Base-by-base conservation (phyloP, 64 coral and sea anemone species). In the Pocillopora verrucosa region DNA sequence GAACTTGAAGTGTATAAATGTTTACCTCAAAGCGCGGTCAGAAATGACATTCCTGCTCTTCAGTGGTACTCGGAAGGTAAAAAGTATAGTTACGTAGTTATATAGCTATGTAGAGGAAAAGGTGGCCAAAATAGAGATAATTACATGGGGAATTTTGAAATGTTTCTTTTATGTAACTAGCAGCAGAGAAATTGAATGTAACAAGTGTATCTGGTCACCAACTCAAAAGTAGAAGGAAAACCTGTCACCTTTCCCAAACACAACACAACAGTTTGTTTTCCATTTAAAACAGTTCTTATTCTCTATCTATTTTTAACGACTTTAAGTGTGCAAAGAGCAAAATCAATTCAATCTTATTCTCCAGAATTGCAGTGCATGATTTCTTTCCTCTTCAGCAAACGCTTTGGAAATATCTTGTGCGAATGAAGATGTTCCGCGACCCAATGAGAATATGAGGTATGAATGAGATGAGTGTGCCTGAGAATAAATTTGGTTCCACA, bases 381-480 rank as follows among this genome's bases (percentile, higher is more conserved):
- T 51, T 37, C 14, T 5, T 20, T 41, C 56, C 75, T 77, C 20
- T 45, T 6, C 10, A 77, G 75, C 15, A 5, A 1, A 41, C 16
- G 41, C 10, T 45, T 77, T 56, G 2, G 38, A 77, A 16, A 56
- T 77, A 77, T 19, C 17, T 77, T 77, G 17, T 19, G 12, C 37
- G 20, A 16, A 22, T 56, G 75, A 19, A 16, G 37, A 77, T 10
- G 4, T 56, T 16, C 75, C 35, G 16, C 36, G 17, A 6, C 38
- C 75, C 75, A 56, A 41, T 10, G 75, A 77, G 38, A 20, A 45
- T 77, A 77, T 56, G 16, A 77, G 75, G 75, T 77, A 77, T 56
- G 75, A 9, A 56, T 19, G 56, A 51, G 41, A 51, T 7, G 41
- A 51, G 7, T 51, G 41, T 7, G 3, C 41, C 41, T 63, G 61